Evolutionary conservation across 2,113 vertebrate species (phyloP).

Genomic region (Bettongia penicillata): DNA sequence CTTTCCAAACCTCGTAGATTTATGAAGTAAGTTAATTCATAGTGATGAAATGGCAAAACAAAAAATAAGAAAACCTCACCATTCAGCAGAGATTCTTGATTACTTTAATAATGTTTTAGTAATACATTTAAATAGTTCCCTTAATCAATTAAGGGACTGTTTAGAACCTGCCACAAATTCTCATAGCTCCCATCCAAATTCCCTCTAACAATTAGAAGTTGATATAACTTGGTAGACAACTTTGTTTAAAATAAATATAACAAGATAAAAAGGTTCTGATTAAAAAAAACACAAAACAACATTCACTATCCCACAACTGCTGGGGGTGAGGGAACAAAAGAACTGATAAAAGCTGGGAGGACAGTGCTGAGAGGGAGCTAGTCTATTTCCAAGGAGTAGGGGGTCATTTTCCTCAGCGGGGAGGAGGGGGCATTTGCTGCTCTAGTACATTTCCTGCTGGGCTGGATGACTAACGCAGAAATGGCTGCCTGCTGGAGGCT

Average conservation of each 20-base stretch:
- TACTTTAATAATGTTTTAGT: slow-evolving; percentile 1
- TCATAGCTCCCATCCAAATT: neutral
- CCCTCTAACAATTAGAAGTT: neutral
- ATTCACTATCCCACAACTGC: neutral
- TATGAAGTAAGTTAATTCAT: neutral
- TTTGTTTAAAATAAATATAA: slow-evolving; percentile 28
- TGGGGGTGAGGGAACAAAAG: neutral
- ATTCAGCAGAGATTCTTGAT: neutral
- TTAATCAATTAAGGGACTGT: neutral
- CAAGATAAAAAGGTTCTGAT: neutral
- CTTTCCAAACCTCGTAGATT: neutral
- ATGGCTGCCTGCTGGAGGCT: slow-evolving; percentile 60
- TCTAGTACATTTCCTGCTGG: slow-evolving; percentile 25
- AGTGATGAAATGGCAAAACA: neutral
- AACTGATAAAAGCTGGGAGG: slow-evolving; percentile 51
- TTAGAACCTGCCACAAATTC: slow-evolving; percentile 8
- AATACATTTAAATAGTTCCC: neutral
- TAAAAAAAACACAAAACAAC: neutral
- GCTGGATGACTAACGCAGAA: slow-evolving; percentile 45
- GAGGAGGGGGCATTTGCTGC: slow-evolving; percentile 51
- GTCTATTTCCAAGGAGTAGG: neutral
- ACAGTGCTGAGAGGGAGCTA: slow-evolving; percentile 22
- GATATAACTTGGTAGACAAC: fast-evolving
- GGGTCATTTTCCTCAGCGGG: slow-evolving; percentile 56
- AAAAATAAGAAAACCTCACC: neutral